phyloP scores from a whole-genome alignment of 2,113 vertebrate species.

The Puntigrus tetrazona region DNA sequence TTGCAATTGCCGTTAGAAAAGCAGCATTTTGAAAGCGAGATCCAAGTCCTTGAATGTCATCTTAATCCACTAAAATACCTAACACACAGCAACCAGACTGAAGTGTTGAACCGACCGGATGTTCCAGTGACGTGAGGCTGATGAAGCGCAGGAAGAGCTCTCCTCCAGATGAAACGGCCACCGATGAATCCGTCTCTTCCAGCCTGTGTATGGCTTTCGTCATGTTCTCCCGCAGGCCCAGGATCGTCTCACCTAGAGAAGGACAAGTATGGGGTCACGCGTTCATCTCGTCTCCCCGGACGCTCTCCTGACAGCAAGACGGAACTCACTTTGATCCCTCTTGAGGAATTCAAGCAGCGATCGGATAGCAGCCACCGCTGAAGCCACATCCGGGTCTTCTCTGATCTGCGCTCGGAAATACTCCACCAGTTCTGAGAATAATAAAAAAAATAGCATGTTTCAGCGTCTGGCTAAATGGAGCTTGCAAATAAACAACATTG shows the following conservation, averaged over 20 bases:
- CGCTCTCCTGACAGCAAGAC: not conserved
- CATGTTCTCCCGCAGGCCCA: slow-evolving; percentile 89
- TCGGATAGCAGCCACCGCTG: slow-evolving; percentile 91
- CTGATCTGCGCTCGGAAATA: slow-evolving; percentile 88
- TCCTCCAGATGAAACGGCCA: slow-evolving; percentile 92
- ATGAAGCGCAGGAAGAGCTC: slow-evolving; percentile 98
- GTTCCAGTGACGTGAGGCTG: slow-evolving; percentile 91
- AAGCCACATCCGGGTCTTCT: slow-evolving; percentile 86
- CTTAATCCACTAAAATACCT: not conserved
- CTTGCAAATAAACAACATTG: not conserved
- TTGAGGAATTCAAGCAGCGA: slow-evolving; percentile 90
- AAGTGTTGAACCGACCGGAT: slow-evolving; percentile 76
- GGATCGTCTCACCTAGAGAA: slow-evolving; percentile 86
- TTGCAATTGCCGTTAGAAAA: no score
- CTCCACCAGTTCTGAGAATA: slow-evolving; percentile 81
- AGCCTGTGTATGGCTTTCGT: slow-evolving; percentile 83
- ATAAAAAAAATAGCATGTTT: not conserved
- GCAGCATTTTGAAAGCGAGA: not conserved
- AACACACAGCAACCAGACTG: not conserved
- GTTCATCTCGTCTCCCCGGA: not conserved
- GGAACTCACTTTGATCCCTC: slow-evolving; percentile 82
- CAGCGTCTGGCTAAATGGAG: not conserved
- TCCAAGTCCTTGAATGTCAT: not conserved
- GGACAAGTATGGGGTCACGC: not conserved
- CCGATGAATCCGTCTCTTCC: slow-evolving; percentile 88